These are phyloP conservation scores for Ispidina lecontei DNA, from an alignment of 2,797 vertebrate species.

Conservation along the genomic window DNA sequence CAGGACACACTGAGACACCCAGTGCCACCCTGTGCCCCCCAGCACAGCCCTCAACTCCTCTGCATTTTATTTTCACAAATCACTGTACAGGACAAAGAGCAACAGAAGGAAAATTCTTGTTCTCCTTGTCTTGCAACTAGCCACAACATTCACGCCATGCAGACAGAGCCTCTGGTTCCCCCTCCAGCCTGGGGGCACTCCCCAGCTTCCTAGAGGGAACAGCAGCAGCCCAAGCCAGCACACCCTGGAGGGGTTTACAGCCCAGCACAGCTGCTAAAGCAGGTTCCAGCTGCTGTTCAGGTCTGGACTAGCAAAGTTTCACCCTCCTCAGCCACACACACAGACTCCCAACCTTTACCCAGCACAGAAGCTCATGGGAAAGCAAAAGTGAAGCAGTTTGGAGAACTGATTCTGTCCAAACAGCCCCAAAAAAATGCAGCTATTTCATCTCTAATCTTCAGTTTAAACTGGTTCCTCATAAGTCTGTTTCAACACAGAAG, in stretches of 20 bases:
- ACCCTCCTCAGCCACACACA: background rate
- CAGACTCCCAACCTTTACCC: background rate
- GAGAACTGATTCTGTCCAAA: background rate
- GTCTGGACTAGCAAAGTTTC: background rate
- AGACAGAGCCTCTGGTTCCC: background rate
- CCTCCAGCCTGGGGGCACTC: background rate
- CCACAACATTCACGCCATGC: background rate
- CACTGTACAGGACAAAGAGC: accelerated
- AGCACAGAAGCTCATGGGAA: background rate
- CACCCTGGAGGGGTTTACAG: background rate
- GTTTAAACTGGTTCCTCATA: background rate
- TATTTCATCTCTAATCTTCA: background rate
- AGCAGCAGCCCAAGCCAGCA: background rate
- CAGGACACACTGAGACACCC: background rate
- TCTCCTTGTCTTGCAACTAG: background rate
- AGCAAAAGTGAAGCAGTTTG: background rate
- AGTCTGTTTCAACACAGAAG: background rate
- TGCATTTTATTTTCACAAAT: background rate
- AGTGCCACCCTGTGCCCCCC: accelerated
- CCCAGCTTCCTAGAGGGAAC: background rate
- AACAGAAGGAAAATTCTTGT: background rate
- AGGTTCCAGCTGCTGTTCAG: background rate
- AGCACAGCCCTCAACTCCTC: accelerated
- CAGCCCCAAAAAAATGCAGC: accelerated
- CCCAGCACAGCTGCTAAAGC: background rate